Evolutionary conservation across 1,140 invertebrate species (phyloP), one percentile per base, ranked within the genome.

Genomic region (Rhopalosiphum padi): DNA sequence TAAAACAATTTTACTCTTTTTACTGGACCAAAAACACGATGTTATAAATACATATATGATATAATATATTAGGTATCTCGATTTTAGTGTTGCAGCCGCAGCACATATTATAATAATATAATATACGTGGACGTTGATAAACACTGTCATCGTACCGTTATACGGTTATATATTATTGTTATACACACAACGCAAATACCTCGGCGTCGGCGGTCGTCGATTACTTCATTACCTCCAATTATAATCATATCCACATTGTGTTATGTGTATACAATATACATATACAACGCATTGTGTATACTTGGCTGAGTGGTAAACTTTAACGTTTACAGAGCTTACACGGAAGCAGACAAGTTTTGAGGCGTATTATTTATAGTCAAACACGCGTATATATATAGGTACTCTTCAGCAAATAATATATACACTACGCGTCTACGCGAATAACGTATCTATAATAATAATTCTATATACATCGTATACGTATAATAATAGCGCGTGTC

Each of bases 331-430:
- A 48, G 43, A 87, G 85, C 86, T n/a, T n/a, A 48, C n/a, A 77
- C 60, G 60, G 46, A 51, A 88, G 22, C 86, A 48, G n/a, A 88
- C 86, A 88, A 88, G 43, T 88, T 88, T 88, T 77, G 60, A n/a
- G 46, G 46, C 86, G 86, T 88, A 88, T 88, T 48, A 88, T 88
- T 87, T 88, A 88, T 88, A 88, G 46, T 88, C 30, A 88, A 88
- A 85, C 23, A 85, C 83, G 35, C n/a, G n/a, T 77, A 18, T n/a
- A n/a, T n/a, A n/a, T 77, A 77, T 77, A 51, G 68, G 23, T 85
- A 23, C 83, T 41, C 23, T 41, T 25, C 9, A 23, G 41, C 37
- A 85, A 85, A 85, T 35, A 35, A n/a, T 77, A 35, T 8, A 60
- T 60, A 60, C 23, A 60, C 23, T 60, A 25, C 25, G 48, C 15